Conservation (phyloP, 2,797 vertebrate species). For the Thaleichthys pacificus region DNA sequence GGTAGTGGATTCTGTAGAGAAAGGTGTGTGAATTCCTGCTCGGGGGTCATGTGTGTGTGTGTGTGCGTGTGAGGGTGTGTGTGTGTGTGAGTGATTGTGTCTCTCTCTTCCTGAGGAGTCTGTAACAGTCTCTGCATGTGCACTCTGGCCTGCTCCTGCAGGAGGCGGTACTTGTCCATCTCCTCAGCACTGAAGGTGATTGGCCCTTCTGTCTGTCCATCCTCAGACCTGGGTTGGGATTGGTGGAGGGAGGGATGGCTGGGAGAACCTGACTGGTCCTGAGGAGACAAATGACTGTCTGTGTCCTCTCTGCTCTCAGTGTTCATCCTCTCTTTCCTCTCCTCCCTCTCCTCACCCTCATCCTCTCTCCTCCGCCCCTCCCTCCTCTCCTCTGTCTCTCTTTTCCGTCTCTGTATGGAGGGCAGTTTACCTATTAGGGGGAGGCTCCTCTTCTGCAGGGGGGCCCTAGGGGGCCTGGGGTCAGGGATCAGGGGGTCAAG, state of each 20-base stretch:
- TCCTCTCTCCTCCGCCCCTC: conserved; percentile 41
- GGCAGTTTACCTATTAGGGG: conserved; percentile 80
- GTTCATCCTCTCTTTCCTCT: conserved; percentile 19
- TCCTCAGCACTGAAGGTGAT: conserved; percentile 94
- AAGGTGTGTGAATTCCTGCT: conserved; percentile 44
- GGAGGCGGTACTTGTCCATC: conserved; percentile 91
- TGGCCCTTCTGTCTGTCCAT: conserved; percentile 70
- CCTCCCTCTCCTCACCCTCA: conserved; percentile 52
- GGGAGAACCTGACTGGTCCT: conserved; percentile 59
- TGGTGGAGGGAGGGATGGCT: conserved; percentile 45
- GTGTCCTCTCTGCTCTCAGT: conserved; percentile 6
- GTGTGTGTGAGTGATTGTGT: conserved; percentile 37
- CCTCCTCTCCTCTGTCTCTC: conserved; percentile 51
- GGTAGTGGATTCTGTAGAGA: conserved; percentile 50
- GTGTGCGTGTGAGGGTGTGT: conserved; percentile 35
- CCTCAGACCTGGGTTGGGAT: conserved; percentile 48
- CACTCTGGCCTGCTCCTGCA: conserved; percentile 94
- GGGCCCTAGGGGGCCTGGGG: conserved; percentile 28
- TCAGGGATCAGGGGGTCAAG: conserved; percentile 3
- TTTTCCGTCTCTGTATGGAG: conserved; percentile 65
- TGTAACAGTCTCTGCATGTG: conserved; percentile 94
- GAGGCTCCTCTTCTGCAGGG: conserved; percentile 60
- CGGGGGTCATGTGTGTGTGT: conserved; percentile 26
- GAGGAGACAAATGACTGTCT: conserved; percentile 41
- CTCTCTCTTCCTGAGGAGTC: conserved; percentile 75